Evolutionary conservation across 1,140 invertebrate species (phyloP), one percentile per base, ranked within the genome.

Genomic region (Battus philenor): DNA sequence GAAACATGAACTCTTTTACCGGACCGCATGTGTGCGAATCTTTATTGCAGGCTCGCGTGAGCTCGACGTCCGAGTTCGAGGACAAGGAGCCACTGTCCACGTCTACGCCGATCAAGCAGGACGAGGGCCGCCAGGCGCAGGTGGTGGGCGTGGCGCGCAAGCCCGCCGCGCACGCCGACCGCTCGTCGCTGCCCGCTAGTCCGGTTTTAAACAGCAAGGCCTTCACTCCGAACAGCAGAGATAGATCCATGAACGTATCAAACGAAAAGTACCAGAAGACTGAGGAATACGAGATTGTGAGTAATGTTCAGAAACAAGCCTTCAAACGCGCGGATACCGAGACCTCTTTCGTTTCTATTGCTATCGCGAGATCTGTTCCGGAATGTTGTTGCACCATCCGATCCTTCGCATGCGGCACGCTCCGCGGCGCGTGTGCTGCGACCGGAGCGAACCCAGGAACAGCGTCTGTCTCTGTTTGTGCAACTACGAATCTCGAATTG

Each of bases 111-210:
- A 65, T 85, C 9, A 84, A 82, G 48, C 54, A 52, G 9, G 59
- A 64, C 4, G 50, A 51, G 31, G 31, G 18, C 24, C 61, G 60
- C 45, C 48, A 63, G 17, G 86, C 57, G n/a, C 72, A 75, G 18
- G 68, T 84, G 22, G 82, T 84, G 20, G 78, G 68, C 20, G 66
- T 80, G 68, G 80, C 80, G 26, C 80, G 75, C 66, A 88, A 66
- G 82, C 52, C 47, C 22, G 12, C 24, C 54, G 27, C 48, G 26
- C 18, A 9, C 43, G 7, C 16, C 46, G 16, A 46, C n/a, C n/a
- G 48, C 20, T 22, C 53, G 46, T 30, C 31, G 45, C 30, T 57
- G 41, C 30, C 63, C 10, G 41, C 49, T 17, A 48, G 43, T 11
- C 50, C 54, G 10, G 3, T 47, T n/a, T 22, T 50, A 6, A 31